Evolutionary conservation across 2,888 invertebrate species (phyloP), one percentile per base, ranked within the genome.

Genomic region (Brachynemurus nebulosus): DNA sequence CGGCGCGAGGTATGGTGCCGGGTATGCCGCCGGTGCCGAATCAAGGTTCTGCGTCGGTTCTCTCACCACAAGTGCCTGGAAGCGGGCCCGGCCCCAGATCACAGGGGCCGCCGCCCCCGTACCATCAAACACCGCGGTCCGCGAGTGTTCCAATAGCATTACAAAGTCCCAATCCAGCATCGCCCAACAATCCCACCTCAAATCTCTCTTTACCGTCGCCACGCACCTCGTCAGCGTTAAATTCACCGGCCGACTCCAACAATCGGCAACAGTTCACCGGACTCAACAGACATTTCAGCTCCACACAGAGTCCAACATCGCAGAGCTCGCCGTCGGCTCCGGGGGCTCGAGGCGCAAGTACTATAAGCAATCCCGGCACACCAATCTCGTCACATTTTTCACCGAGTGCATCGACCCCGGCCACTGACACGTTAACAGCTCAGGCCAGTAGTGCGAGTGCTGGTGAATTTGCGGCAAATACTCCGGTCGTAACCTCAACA

Each of bases 21-120:
- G 36, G 46, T 35, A 33, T 5, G 18, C 40, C n/a, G n/a, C 49
- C 50, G 11, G 42, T 53, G 44, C 46, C 49, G 36, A 12, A 12
- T 21, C 59, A 57, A 8, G 59, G 56, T 30, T 54, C 55, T 40
- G 58, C 50, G 49, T 61, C 60, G 23, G 51, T 58, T 48, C 59
- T 60, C 45, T 62, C 60, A 25, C 54, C 61, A 30, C 58, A 61
- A 30, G 54, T 62, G 51, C 57, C 60, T 18, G 59, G 63, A 36
- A 59, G 59, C 21, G 55, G 52, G 38, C 45, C 58, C 12, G 66
- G 70, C 44, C 65, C 71, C 27, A 60, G 74, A 45, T 64, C 72
- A 52, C 81, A 81, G 63, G 82, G 82, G 4, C 83, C 83, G n/a
- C 83, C 83, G 16, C 83, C 83, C 11, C 82, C 82, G 30, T 80